Conservation (phyloP, 1,140 invertebrate genomes). For the Tetramorium alpestre region DNA sequence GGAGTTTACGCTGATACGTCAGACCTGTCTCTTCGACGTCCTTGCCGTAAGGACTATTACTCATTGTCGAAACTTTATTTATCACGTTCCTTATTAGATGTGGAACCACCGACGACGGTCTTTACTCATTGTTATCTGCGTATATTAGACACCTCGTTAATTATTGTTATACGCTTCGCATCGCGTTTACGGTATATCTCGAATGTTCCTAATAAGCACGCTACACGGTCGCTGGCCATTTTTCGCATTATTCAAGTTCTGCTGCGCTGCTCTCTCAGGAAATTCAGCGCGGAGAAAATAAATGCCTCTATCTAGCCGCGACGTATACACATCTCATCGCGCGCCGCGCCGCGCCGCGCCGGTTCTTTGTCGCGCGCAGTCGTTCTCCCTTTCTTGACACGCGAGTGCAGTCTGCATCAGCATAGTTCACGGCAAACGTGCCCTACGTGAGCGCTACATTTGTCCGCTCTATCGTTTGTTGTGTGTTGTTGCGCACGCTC, state of each 20-base stretch:
- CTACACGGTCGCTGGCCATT: background rate
- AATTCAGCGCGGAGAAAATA: background rate
- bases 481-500: background rate
- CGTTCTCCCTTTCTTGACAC: background rate
- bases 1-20: conserved; percentile 27
- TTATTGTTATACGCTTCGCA: background rate
- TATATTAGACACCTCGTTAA: background rate
- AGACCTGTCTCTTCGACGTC: conserved; percentile 31
- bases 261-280: background rate
- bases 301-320: conserved; percentile 5
- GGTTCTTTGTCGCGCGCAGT: conserved; percentile 3
- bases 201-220: background rate
- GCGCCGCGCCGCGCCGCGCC: background rate
- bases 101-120: background rate
- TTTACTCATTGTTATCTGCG: background rate
- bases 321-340: background rate
- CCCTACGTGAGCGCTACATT: conserved; percentile 73
- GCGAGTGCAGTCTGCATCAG: conserved; percentile 21
- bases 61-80: conserved; percentile 56
- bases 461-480: conserved; percentile 52
- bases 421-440: conserved; percentile 38
- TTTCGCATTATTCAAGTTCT: background rate
- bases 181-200: background rate
- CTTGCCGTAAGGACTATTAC: conserved; percentile 61
- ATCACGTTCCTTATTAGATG: background rate